Base-by-base conservation (phyloP, 2,888 invertebrate species). In the Eremobia ochroleuca region DNA sequence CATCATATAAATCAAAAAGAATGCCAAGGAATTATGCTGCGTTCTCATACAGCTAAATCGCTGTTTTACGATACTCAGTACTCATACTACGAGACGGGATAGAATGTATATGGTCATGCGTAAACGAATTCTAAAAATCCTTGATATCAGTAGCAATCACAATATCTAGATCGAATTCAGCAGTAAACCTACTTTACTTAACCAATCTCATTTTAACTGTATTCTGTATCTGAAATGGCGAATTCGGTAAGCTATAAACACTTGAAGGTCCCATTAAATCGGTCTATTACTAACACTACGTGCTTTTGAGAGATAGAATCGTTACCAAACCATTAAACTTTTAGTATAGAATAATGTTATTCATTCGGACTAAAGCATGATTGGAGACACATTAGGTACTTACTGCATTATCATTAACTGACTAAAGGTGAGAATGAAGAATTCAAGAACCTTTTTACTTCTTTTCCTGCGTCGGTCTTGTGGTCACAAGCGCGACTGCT, bases 121-220 rank as follows among this genome's bases (percentile, higher is more conserved):
- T 37, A 25, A 62, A 25, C 25, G n/a, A 62, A 37, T 25, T 25
- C 25, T 4, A 37, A 62, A 40, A 43, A 11, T 28, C 4, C 9
- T 59, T 21, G 21, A 43, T 58, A 82, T 82, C 70, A 79, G 64
- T 67, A 49, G 76, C 75, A 79, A 81, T 77, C 74, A 71, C 61
- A 73, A 40, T 64, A 79, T 83, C 71, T 76, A 65, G 73, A 79
- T 73, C 61, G 55, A 70, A 80, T 79, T 86, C 66, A 66, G 69
- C 70, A 71, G 77, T 82, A 82, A 87, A 87, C 79, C 83, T 83
- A 76, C 74, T 83, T 83, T 73, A 71, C 76, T 76, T 77, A 81
- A 28, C 55, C 66, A 74, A 82, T 85, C 73, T 76, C 65, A 77
- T 80, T 85, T 79, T 73, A 86, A 87, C 86, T 78, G 86, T 87